phyloP scores from a whole-genome alignment of 2,888 invertebrate species.

The Nomada goodeniana region DNA sequence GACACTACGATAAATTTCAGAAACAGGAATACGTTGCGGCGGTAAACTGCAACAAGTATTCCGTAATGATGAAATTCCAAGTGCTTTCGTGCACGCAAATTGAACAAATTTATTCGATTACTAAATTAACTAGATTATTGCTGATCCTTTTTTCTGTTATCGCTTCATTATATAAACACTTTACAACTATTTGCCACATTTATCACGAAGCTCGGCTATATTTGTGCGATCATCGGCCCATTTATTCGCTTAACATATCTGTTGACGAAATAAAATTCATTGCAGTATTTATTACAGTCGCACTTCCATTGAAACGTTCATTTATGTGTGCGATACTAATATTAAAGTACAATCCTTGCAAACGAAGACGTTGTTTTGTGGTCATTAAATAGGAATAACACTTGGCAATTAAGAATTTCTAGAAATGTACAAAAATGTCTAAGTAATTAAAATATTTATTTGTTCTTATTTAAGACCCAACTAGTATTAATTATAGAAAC shows the following conservation, averaged over 20 bases:
- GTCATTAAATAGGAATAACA: no score
- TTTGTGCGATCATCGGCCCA: no score
- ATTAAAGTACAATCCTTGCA: no score
- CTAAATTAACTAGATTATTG: conserved; percentile 21
- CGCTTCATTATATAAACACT: neutral
- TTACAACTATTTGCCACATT: neutral
- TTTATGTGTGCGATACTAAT: no score
- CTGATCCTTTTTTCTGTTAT: neutral
- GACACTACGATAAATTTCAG: conserved; percentile 44
- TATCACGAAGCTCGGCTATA: no score
- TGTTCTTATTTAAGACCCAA: neutral
- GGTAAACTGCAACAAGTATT: conserved; percentile 15
- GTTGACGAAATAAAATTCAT: neutral
- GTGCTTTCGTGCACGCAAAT: neutral
- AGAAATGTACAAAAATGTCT: no score
- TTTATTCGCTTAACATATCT: neutral
- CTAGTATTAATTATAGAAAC: neutral
- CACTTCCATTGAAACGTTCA: no score
- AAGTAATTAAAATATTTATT: no score
- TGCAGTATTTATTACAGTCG: neutral
- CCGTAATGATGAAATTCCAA: conserved; percentile 22
- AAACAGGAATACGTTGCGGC: conserved; percentile 24
- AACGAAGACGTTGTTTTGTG: no score
- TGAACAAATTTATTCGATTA: conserved; percentile 17
- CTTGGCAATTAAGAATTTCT: no score